Percentiles rank a stretch among this genome's conserved stretches.
Evolutionary conservation across 2,888 invertebrate genomes (phyloP).

Genomic region (Nebria brevicollis): DNA sequence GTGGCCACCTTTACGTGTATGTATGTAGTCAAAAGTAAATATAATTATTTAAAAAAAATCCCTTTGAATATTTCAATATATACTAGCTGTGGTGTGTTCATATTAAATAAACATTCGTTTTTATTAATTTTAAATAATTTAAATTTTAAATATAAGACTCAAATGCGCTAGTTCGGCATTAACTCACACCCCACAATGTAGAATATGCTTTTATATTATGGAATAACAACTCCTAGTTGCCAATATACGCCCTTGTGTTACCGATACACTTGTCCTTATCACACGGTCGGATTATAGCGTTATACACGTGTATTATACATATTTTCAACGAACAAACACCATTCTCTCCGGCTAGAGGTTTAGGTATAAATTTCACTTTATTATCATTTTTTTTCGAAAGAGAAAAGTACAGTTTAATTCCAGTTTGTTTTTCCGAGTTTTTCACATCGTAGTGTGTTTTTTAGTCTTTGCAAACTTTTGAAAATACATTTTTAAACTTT

Average conservation of each 20-base stretch:
- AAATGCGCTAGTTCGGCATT: no score
- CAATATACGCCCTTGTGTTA: not conserved
- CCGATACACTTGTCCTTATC: not conserved
- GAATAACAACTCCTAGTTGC: not conserved
- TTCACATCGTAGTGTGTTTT: not conserved
- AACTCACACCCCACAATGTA: not conserved
- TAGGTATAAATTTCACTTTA: slow-evolving; percentile 3
- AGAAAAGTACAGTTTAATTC: slow-evolving; percentile 1
- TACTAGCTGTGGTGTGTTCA: no score
- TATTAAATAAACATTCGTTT: no score
- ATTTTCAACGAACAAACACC: not conserved
- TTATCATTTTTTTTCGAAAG: not conserved
- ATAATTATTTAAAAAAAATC: no score
- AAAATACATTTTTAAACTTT: no score
- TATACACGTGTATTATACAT: not conserved
- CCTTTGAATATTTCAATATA: no score
- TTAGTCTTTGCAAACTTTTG: not conserved
- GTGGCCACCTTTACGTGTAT: no score
- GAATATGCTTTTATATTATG: not conserved
- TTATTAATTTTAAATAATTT: no score
- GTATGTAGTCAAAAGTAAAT: no score
- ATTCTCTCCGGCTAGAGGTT: not conserved
- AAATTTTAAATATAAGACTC: no score
- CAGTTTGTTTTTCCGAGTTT: slow-evolving; percentile 5
- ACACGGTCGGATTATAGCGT: not conserved